Base-by-base conservation (phyloP, 2,888 invertebrate species). In the Uropetala carovei region DNA sequence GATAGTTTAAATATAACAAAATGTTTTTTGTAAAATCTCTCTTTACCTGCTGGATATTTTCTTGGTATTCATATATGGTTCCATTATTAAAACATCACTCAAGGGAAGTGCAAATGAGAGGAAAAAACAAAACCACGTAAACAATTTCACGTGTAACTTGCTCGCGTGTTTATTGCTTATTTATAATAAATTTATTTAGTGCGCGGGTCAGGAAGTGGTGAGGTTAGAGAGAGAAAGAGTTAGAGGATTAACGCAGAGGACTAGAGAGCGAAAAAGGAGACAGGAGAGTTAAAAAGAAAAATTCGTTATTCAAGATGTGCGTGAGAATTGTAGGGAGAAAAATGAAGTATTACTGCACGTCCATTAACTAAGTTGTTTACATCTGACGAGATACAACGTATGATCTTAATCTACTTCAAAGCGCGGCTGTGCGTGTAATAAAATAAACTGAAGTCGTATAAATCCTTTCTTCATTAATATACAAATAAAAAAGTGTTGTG, bases 361-460 rank as follows among this genome's bases (percentile, higher is more conserved):
- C 75, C 75, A 75, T 75, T 75, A 75, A 75, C 75, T 75, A 75
- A 75, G 75, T 75, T 75, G 75, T 75, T 75, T 75, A 68, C 68
- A n/a, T 22, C 68, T 22, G n/a, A 75, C 22, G 75, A 22, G 75
- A 75, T 27, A 75, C 75, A 75, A 75, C 75, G 22, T 75, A 75
- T 75, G 75, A 75, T 75, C 75, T 75, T 27, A 75, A 75, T 75
- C 75, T 75, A 27, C 18, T 75, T 75, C 75, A 27, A 27, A 75
- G 75, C 9, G 75, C 22, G 68, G n/a, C 11, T 22, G n/a, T 22
- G 75, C 75, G 11, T 13, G 75, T 75, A 27, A 75, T 75, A 75
- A 75, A 75, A 75, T 75, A 27, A 27, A 22, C 11, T 27, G 14
- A 27, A 7, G 75, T 13, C 75, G 27, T 75, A 75, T 27, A 75